Conservation (phyloP, 1,140 invertebrate species). For the Himalopsyche phryganea region DNA sequence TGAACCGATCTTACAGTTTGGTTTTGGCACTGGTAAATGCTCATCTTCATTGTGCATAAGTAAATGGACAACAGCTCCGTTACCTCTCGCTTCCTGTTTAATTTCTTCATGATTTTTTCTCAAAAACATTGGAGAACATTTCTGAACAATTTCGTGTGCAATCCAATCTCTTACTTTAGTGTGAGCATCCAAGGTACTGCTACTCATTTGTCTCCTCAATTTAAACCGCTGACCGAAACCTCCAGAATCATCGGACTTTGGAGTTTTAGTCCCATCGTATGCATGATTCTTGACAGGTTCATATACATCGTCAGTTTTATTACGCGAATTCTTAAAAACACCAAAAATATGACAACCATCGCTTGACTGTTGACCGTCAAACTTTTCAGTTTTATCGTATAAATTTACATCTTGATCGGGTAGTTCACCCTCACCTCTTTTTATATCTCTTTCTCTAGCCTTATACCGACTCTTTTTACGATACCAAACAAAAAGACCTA, state of each 20-base stretch:
- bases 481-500: slow-evolving; percentile 72
- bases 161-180: slow-evolving; percentile 85
- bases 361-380: slow-evolving; percentile 43
- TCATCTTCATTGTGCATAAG: slow-evolving; percentile 4
- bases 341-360: slow-evolving; percentile 56
- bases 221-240: slow-evolving; percentile 59
- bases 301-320: slow-evolving; percentile 54
- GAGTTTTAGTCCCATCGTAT: slow-evolving; percentile 54
- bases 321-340: slow-evolving; percentile 52
- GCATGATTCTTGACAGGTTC: slow-evolving; percentile 52
- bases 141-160: slow-evolving; percentile 67
- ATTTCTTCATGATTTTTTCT: slow-evolving; percentile 50
- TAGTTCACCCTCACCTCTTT: slow-evolving; percentile 40
- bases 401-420: slow-evolving; percentile 42
- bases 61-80: slow-evolving; percentile 3
- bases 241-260: slow-evolving; percentile 57
- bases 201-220: slow-evolving; percentile 67
- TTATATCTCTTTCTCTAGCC: slow-evolving; percentile 51
- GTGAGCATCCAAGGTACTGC: slow-evolving; percentile 77
- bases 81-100: slow-evolving; percentile 33
- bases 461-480: slow-evolving; percentile 65
- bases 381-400: slow-evolving; percentile 46
- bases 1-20: slow-evolving; percentile 31
- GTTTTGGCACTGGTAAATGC: slow-evolving; percentile 18
- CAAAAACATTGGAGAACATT: slow-evolving; percentile 64